Base-by-base conservation (phyloP, 2,888 invertebrate species). In the Epirrhoe alternata region DNA sequence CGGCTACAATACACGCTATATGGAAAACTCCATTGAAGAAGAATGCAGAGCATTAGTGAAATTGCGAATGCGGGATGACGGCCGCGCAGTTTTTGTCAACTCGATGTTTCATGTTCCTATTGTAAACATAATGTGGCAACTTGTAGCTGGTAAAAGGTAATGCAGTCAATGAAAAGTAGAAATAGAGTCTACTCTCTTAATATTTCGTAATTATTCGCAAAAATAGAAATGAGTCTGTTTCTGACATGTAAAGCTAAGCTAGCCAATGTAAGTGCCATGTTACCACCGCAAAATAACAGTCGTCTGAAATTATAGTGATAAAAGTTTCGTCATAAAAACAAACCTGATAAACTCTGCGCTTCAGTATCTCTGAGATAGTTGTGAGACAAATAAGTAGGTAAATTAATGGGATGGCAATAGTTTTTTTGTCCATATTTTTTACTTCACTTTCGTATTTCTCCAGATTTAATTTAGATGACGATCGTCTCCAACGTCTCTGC, bases 61-160 rank as follows among this genome's bases (percentile, higher is more conserved):
- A 24, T 79, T 88, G 67, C 91, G 90, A 50, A 81, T 76, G 67
- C 73, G 72, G n/a, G 87, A 84, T 58, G 78, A 78, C 1, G 85
- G 80, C 7, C 74, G 68, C 70, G 89, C 94, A 0, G 84, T 96
- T 0, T 75, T 80, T 0, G 94, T 95, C 72, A 94, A 95, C 68
- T 83, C 88, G 6, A 89, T 94, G 62, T 96, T 96, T 75, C 95
- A 96, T 72, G 89, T 96, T 0, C 92, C 95, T 0, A 94, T 96
- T 3, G 83, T 96, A 5, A 97, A 97, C 83, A 94, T 95, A 0
- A 80, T 97, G 38, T 97, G 96, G 96, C 92, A 94, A 31, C 92
- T 96, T 83, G 93, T 96, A 54, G 96, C 96, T 17, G 96, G 96
- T 0, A 93, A 94, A 84, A 92, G 95, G 94, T 93, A 72, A 61